phyloP scores from a whole-genome alignment of 1,140 invertebrate genomes.

The Goniozus legneri region DNA sequence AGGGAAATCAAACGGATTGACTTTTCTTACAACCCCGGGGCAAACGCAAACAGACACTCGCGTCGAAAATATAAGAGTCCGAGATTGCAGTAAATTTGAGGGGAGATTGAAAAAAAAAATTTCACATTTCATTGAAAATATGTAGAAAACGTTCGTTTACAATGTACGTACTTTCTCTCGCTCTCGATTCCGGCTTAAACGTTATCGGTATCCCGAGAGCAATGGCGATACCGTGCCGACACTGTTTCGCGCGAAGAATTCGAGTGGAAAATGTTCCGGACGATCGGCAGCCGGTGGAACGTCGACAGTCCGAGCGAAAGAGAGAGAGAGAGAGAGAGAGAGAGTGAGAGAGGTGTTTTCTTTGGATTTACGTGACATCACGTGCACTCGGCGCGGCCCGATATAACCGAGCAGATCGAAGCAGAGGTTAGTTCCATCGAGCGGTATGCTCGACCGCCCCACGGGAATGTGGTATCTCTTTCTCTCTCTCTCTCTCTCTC shows the following conservation, averaged over 20 bases:
- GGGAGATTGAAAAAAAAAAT: too few relatives aligned
- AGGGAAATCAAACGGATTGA: too few relatives aligned
- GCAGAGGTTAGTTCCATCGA: constrained; percentile 34
- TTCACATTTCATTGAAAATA: too few relatives aligned
- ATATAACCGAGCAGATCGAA: constrained; percentile 40
- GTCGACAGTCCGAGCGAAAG: constrained; percentile 10
- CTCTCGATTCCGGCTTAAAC: too few relatives aligned
- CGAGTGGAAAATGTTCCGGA: constrained; percentile 20
- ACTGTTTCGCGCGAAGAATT: constrained; percentile 20
- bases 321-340: constrained; percentile 24
- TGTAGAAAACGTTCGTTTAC: too few relatives aligned
- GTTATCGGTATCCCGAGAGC: background rate
- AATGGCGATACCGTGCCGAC: background rate
- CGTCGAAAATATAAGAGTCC: too few relatives aligned
- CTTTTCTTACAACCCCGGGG: too few relatives aligned
- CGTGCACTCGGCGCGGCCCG: constrained; percentile 30
- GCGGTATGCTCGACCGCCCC: constrained; percentile 39
- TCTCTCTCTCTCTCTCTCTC: constrained; percentile 9
- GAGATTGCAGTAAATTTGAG: too few relatives aligned
- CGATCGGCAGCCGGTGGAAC: constrained; percentile 13
- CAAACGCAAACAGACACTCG: too few relatives aligned
- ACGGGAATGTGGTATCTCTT: constrained; percentile 34
- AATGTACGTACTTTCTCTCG: too few relatives aligned
- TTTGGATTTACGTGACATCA: constrained; percentile 46
- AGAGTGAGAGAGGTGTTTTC: constrained; percentile 40